A percentile compares a stretch with the other conserved stretches of the same genome.
Conservation (phyloP, 2,888 invertebrate species). For the Hanleya hanleyi region DNA sequence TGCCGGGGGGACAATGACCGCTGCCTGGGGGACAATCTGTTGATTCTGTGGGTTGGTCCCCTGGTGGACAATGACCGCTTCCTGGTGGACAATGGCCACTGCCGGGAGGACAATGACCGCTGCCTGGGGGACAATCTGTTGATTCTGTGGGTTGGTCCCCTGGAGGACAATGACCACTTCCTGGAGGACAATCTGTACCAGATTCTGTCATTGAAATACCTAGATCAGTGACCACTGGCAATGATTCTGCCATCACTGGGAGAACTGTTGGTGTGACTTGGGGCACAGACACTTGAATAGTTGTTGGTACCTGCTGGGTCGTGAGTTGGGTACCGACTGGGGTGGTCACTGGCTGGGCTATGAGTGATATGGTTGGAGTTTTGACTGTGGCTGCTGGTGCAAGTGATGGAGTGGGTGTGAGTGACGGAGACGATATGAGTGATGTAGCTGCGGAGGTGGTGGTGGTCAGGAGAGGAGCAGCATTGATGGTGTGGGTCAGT, state of each 20-base stretch:
- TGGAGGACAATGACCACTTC: slow-evolving; percentile 29
- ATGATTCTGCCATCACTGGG: slow-evolving; percentile 41
- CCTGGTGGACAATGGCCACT: slow-evolving; percentile 13
- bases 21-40: slow-evolving; percentile 1
- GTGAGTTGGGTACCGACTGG: not conserved
- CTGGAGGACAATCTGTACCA: slow-evolving; percentile 10
- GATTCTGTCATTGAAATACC: too few relatives aligned
- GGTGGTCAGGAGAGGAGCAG: not conserved
- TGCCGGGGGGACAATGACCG: not conserved
- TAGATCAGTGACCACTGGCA: slow-evolving; percentile 33
- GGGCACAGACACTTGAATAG: slow-evolving; percentile 12
- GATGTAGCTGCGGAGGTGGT: slow-evolving; percentile 11
- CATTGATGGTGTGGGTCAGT: not conserved
- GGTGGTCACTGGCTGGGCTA: not conserved
- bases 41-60: not conserved
- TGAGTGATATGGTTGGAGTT: not conserved
- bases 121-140: slow-evolving; percentile 25
- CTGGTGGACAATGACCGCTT: not conserved
- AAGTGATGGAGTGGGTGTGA: not conserved
- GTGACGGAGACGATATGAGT: slow-evolving; percentile 1
- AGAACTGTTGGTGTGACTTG: slow-evolving; percentile 53
- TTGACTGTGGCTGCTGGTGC: slow-evolving; percentile 10
- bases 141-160: slow-evolving; percentile 17
- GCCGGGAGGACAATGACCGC: slow-evolving; percentile 24
- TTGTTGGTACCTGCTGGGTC: not conserved